These are phyloP conservation scores for Eutrigla gurnardus DNA, from an alignment of 2,797 vertebrate genomes.

Conservation along the genomic window DNA sequence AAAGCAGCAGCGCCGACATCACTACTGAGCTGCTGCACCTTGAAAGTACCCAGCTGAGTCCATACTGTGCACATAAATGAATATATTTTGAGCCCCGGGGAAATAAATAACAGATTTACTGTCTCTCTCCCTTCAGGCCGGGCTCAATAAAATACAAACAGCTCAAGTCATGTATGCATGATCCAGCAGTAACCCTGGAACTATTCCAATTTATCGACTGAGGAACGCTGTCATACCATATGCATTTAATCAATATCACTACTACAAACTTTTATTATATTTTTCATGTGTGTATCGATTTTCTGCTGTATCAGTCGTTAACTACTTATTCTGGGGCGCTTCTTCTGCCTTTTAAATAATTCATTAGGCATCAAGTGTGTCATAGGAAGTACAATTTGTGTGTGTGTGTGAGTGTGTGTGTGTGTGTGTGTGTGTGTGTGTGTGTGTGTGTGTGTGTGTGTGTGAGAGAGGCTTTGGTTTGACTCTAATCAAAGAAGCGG, in stretches of 20 bases:
- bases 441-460: slow-evolving; percentile 19
- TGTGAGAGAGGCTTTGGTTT: slow-evolving; percentile 33
- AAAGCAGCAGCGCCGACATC: slow-evolving; percentile 5
- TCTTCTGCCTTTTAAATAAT: slow-evolving; percentile 71
- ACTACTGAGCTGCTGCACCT: slow-evolving; percentile 12
- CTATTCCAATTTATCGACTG: slow-evolving; percentile 36
- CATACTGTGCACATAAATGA: slow-evolving; percentile 37
- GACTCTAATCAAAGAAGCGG: slow-evolving; percentile 74
- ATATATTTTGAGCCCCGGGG: slow-evolving; percentile 14
- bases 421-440: slow-evolving; percentile 27
- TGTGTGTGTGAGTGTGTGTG: slow-evolving; percentile 28
- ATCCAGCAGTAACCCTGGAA: slow-evolving; percentile 42
- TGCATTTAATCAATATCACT: slow-evolving; percentile 60
- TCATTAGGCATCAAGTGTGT: slow-evolving; percentile 56
- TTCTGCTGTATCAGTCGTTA: slow-evolving; percentile 56
- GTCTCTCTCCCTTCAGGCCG: slow-evolving; percentile 31
- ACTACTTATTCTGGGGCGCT: slow-evolving; percentile 52
- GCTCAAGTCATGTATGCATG: slow-evolving; percentile 45
- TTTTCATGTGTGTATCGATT: slow-evolving; percentile 58
- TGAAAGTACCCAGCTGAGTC: slow-evolving; percentile 13
- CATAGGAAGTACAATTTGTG: slow-evolving; percentile 31
- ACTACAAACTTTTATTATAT: slow-evolving; percentile 59
- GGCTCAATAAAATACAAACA: slow-evolving; percentile 56
- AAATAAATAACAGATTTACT: slow-evolving; percentile 56
- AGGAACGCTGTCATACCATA: slow-evolving; percentile 10